Evolutionary conservation across 2,888 invertebrate species (phyloP), one percentile per base, ranked within the genome.

Genomic region (Mongoloraphidia duomilia): DNA sequence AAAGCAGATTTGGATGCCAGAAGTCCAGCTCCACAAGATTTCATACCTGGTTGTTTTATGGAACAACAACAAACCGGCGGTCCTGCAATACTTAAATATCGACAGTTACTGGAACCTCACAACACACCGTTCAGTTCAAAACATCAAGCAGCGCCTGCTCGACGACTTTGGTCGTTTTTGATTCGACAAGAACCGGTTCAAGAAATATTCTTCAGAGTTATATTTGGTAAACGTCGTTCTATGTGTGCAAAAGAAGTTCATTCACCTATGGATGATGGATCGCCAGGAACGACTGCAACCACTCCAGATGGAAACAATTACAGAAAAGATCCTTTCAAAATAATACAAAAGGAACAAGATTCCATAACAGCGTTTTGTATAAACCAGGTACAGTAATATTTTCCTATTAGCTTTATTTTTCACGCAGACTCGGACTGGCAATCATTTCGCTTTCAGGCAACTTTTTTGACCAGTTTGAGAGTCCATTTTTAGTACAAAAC

Each of bases 291-390:
- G 2, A 61, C 61, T 17, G 65, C 65, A 39, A 66, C 65, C 41
- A 67, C 65, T 38, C 64, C 64, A 44, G 43, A 42, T 33, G 48
- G 48, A 61, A 43, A 41, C 62, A 60, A 39, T 57, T 56, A 14
- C 13, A 45, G 47, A 35, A 55, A 58, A 9, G 91, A 91, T 62
- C 91, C 92, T 9, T 90, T 94, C 51, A 79, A 95, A 57, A 92
- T 98, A 58, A 92, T 98, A 57, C 97, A 98, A 68, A 96, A 97
- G 70, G 98, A 98, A 64, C 95, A 95, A 69, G 98, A 98, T 68
- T 90, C 94, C 49, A 95, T 98, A 58, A 84, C 93, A 47, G 91
- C 97, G 35, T 98, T 98, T 74, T 95, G 96, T 63, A 77, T 96
- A 51, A 96, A 95, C 68, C 86, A 89, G 76, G 93, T 90, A 62